Base-by-base conservation (phyloP, 2,797 vertebrate species). In the Cynodonichthys magdalenae region DNA sequence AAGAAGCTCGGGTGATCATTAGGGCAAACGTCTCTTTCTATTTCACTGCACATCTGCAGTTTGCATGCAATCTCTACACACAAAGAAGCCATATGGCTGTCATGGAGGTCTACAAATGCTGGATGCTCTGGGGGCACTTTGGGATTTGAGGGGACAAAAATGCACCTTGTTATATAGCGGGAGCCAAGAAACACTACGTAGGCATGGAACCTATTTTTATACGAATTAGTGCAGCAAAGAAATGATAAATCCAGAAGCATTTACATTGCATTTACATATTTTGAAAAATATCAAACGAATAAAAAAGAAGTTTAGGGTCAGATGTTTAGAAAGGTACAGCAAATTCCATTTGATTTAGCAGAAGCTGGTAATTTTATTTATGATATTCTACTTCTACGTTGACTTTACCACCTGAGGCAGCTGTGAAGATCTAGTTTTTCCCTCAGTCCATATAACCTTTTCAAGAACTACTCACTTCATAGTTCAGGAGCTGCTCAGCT, bases 1-100 rank as follows among this genome's bases (percentile, higher is more conserved):
- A 63, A 52, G 61, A 77, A 53, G 73, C 54, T 24, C 51, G 62
- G 71, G 60, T 76, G 74, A 88, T 86, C 82, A 87, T 89, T 88
- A 82, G 78, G 72, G 63, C 79, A 76, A 87, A 81, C 63, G 80
- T 84, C 71, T 67, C 76, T 81, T 88, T 86, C 66, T 80, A 79
- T 88, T 77, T 77, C 79, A 71, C 64, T 82, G 82, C 71, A 72
- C 75, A 83, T 57, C 53, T 46, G 61, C 72, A 72, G 63, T 83
- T 80, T 76, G 61, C 58, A 45, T 55, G 67, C 76, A 76, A 79
- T 78, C 67, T 59, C 49, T 62, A 74, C 77, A 75, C 57, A 74
- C 69, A 85, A 85, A 80, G 58, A 63, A 73, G 58, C 66, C 77
- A 75, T 56, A 72, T 69, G 75, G 74, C 59, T 69, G 66, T 64